Evolutionary conservation across 2,888 invertebrate genomes (phyloP).

Genomic region (Mechanitis mazaeus): DNA sequence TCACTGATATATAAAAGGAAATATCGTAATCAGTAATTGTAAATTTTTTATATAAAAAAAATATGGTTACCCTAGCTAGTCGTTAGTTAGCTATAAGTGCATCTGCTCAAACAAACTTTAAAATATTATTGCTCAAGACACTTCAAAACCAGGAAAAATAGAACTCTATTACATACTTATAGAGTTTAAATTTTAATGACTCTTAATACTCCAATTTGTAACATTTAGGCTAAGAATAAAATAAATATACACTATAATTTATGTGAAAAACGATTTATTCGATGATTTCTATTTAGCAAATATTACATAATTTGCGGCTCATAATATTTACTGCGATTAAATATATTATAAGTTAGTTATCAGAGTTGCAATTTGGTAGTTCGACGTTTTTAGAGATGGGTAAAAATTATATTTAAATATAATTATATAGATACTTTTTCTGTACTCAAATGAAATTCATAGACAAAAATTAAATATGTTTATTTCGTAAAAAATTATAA

Average conservation of each 20-base stretch:
- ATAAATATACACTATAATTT: constrained; percentile 1
- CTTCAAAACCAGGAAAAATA: not conserved
- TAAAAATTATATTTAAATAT: too few relatives aligned
- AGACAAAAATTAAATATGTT: too few relatives aligned
- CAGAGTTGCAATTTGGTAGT: too few relatives aligned
- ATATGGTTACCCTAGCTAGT: constrained; percentile 30
- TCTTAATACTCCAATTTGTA: not conserved
- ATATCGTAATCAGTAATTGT: too few relatives aligned
- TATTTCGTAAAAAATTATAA: too few relatives aligned
- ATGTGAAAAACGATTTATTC: constrained; percentile 1
- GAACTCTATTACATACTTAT: not conserved
- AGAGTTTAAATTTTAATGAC: not conserved
- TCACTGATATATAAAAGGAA: too few relatives aligned
- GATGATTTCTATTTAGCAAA: constrained; percentile 7
- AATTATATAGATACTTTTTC: too few relatives aligned
- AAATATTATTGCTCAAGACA: constrained; percentile 20
- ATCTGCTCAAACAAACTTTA: constrained; percentile 54
- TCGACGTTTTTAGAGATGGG: too few relatives aligned
- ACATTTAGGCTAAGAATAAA: not conserved
- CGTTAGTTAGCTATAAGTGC: constrained; percentile 36
- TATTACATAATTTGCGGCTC: not conserved
- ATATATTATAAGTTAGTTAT: not conserved
- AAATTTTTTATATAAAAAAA: too few relatives aligned
- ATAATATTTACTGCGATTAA: not conserved
- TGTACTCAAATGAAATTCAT: too few relatives aligned